Evolutionary conservation across 2,113 vertebrate genomes (phyloP).

Genomic region (Channa maculata): DNA sequence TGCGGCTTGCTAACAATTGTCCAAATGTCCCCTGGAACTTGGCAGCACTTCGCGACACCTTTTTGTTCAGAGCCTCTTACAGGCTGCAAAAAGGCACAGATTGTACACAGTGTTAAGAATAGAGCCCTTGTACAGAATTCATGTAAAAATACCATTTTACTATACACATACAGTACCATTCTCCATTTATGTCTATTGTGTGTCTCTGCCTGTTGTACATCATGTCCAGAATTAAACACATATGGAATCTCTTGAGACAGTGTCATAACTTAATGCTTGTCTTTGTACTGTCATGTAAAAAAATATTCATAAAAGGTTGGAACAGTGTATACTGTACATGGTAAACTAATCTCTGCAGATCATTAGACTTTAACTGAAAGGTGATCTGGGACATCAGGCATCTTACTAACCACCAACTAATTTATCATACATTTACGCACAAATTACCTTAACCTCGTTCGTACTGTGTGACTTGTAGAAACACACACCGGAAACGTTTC

Average conservation of each 20-base stretch:
- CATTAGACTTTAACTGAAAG: background rate
- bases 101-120: background rate
- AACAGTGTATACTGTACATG: background rate
- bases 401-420: background rate
- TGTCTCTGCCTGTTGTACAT: background rate
- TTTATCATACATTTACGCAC: background rate
- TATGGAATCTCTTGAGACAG: background rate
- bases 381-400: background rate
- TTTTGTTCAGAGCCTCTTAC: conserved; percentile 11
- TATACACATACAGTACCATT: background rate
- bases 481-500: background rate
- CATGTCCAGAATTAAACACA: background rate
- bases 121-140: background rate
- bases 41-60: conserved; percentile 3
- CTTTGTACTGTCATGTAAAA: background rate
- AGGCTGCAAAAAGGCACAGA: background rate
- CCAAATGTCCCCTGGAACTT: conserved; percentile 1
- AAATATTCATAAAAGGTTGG: conserved; percentile 17
- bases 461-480: background rate
- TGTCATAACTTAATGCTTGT: background rate
- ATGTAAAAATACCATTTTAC: no score
- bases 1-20: background rate
- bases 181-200: background rate
- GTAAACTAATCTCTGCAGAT: background rate
- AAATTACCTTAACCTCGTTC: background rate